Evolutionary conservation across 1,140 invertebrate genomes (phyloP), one percentile per base, ranked within the genome.

Genomic region (Cydia fagiglandana): DNA sequence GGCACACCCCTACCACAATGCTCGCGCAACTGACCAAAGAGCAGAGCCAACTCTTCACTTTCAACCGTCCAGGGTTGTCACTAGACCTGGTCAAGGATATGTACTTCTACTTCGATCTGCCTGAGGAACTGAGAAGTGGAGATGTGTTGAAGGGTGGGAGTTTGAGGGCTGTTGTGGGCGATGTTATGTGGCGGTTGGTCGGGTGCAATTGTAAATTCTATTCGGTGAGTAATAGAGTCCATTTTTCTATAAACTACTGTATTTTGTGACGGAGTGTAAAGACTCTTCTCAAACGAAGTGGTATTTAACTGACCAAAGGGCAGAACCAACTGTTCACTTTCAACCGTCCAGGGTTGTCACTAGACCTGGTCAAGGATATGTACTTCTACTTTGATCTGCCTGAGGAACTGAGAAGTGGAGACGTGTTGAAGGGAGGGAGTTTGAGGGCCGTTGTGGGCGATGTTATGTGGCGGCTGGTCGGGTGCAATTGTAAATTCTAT

Each of bases 151-250:
- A 82, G 0, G 75, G 81, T 4, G 84, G 86, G 9, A 80, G 80
- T 61, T 80, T 93, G 78, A 90, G 80, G 50, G 78, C 79, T 6
- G 77, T 90, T 0, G 75, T 93, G 1, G 86, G 83, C 2, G 86
- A 88, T 64, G 68, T 93, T 12, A 80, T 88, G 75, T 80, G 78
- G 17, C 87, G 80, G n/a, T 24, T 93, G 20, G 88, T 95, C 82
- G 91, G 93, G 24, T 94, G 95, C 7, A 93, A 93, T 75, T 94
- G 94, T 75, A 96, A 95, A 89, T 93, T 94, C 90, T 93, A 95
- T 80, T 94, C 94, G 78, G 96, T 96, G 86, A 94, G 94, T 94
- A 64, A 28, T 53, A 30, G 12, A 64, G 47, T 20, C 41, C 47
- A 1, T 38, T 9, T 38, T 38, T n/a, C n/a, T n/a, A n/a, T 9